Percentiles rank a stretch among this genome's conserved stretches.
These are phyloP conservation scores for Prostheceraeus crozeri DNA, from an alignment of 2,888 invertebrate genomes.

Conservation along the genomic window DNA sequence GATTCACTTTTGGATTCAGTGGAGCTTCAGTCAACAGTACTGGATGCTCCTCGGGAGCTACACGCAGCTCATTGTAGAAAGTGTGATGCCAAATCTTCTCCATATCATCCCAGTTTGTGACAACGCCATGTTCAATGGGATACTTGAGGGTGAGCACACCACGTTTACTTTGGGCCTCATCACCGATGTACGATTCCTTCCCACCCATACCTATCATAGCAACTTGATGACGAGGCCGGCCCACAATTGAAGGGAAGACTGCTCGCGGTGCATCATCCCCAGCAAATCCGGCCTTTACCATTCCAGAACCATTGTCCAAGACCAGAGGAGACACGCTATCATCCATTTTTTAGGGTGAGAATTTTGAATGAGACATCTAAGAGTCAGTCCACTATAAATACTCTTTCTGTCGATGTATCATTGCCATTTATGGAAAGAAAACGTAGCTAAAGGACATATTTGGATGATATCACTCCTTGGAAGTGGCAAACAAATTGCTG, in stretches of 20 bases:
- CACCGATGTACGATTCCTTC: slow-evolving; percentile 90
- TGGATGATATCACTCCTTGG: too few species aligned
- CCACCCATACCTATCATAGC: slow-evolving; percentile 93
- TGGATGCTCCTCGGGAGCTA: slow-evolving; percentile 70
- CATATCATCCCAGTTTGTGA: slow-evolving; percentile 61
- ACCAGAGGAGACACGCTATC: slow-evolving; percentile 45
- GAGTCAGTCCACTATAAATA: too few species aligned
- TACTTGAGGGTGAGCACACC: slow-evolving; percentile 61
- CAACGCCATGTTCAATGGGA: slow-evolving; percentile 61
- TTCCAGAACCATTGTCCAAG: slow-evolving; percentile 75
- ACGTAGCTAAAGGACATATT: too few species aligned
- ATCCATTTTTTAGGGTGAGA: too few species aligned
- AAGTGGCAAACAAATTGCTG: too few species aligned
- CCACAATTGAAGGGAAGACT: slow-evolving; percentile 64
- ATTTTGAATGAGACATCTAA: too few species aligned
- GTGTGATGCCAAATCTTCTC: slow-evolving; percentile 59
- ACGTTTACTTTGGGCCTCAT: slow-evolving; percentile 81
- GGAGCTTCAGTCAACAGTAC: slow-evolving; percentile 77
- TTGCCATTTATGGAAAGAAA: too few species aligned
- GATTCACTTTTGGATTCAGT: slow-evolving; percentile 81
- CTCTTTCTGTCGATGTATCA: too few species aligned
- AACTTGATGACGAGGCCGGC: slow-evolving; percentile 71
- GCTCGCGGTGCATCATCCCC: slow-evolving; percentile 75
- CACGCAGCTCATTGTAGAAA: slow-evolving; percentile 58
- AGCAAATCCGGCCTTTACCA: slow-evolving; percentile 86